These are phyloP conservation scores for Lepidothrix coronata DNA, from an alignment of 2,113 vertebrate genomes.

Conservation along the genomic window DNA sequence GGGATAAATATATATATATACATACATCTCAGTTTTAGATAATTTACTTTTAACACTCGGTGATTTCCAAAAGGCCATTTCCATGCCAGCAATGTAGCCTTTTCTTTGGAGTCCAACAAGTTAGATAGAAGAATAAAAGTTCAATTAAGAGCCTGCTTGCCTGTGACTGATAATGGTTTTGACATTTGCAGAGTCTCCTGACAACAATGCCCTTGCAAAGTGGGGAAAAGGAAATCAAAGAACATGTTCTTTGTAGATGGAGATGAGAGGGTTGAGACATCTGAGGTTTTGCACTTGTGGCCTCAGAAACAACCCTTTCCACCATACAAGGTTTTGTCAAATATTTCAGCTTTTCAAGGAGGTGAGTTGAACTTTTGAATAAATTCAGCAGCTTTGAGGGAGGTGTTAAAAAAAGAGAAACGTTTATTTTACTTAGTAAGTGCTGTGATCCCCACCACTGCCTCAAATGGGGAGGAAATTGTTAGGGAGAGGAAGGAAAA, in stretches of 20 bases:
- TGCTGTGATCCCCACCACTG: not conserved
- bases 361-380: rapidly evolving
- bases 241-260: not conserved
- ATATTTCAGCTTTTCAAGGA: not conserved
- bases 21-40: not conserved
- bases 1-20: not conserved
- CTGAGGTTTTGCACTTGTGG: not conserved
- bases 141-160: constrained; percentile 60
- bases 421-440: not conserved
- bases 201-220: not conserved
- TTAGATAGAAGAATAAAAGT: constrained; percentile 34
- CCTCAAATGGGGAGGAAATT: not conserved
- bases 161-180: constrained; percentile 64
- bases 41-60: constrained; percentile 2
- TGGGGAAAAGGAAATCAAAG: constrained; percentile 13
- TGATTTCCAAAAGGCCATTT: constrained; percentile 25
- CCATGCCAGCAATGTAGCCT: not conserved
- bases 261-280: not conserved
- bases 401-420: not conserved
- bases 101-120: constrained; percentile 7
- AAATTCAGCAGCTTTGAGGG: not conserved
- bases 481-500: not conserved
- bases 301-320: not conserved
- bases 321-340: not conserved
- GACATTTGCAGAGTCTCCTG: constrained; percentile 66